Conservation (phyloP, 1,140 invertebrate species). For the Apis cerana region DNA sequence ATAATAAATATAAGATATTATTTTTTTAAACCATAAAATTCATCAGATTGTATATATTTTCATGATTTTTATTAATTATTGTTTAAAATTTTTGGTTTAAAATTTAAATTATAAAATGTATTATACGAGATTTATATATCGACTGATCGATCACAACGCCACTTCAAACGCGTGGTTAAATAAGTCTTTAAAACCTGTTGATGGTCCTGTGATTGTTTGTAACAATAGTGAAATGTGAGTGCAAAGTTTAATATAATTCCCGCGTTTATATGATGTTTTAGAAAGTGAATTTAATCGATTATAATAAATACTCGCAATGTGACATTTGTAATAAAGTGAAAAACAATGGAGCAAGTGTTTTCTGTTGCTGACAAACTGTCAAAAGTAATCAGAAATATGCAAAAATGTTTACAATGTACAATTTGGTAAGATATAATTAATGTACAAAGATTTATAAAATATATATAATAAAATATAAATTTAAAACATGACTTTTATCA, state of each 20-base stretch:
- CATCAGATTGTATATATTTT: not conserved
- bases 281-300: not conserved
- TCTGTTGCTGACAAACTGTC: slow-evolving; percentile 20
- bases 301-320: not conserved
- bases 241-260: not conserved
- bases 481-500: not conserved
- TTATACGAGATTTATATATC: not conserved
- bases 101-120: not conserved
- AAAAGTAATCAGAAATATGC: slow-evolving; percentile 33
- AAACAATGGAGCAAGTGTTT: slow-evolving; percentile 18
- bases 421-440: slow-evolving; percentile 59
- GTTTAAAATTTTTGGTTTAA: not conserved
- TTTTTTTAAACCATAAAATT: not conserved
- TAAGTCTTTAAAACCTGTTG: not conserved
- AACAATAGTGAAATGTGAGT: not conserved
- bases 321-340: not conserved
- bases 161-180: not conserved
- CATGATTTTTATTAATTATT: not conserved
- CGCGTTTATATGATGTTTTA: not conserved
- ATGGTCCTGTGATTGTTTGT: not conserved
- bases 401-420: slow-evolving; percentile 53
- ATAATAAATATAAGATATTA: not conserved
- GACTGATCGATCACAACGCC: slow-evolving; percentile 14
- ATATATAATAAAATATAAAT: not conserved
- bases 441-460: not conserved